A percentile compares a stretch with the other conserved stretches of the same genome.
These are phyloP conservation scores for Micrastur ruficollis DNA, from an alignment of 2,797 vertebrate species.

Conservation along the genomic window DNA sequence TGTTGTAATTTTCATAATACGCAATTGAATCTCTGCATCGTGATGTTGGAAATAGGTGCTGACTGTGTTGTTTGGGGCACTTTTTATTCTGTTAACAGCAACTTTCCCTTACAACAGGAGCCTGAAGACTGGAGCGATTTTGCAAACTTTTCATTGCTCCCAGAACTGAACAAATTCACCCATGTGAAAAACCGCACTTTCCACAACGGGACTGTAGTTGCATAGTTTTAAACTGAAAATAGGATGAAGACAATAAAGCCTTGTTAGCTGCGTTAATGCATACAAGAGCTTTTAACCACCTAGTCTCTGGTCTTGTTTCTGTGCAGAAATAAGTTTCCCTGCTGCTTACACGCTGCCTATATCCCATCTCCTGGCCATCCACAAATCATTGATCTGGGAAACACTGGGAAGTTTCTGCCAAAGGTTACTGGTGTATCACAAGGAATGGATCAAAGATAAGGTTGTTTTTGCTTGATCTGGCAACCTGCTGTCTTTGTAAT, in stretches of 20 bases:
- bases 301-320: not conserved
- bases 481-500: not conserved
- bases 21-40: not conserved
- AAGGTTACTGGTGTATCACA: not conserved
- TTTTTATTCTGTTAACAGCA: not conserved
- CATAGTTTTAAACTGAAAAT: constrained; percentile 84
- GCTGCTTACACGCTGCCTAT: not conserved
- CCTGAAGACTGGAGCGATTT: constrained; percentile 82
- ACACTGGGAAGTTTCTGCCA: not conserved
- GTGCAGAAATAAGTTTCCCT: not conserved
- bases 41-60: not conserved
- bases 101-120: constrained; percentile 66
- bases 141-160: constrained; percentile 77
- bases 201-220: constrained; percentile 76
- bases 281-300: constrained; percentile 59
- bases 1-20: not conserved
- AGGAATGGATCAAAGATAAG: not conserved
- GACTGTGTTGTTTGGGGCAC: not conserved
- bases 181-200: constrained; percentile 87
- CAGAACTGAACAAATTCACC: constrained; percentile 79
- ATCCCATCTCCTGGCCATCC: not conserved
- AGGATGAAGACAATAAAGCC: constrained; percentile 86
- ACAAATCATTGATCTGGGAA: not conserved
- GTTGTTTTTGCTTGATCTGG: not conserved
- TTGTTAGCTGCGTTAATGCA: constrained; percentile 86